Conservation (phyloP, 2,888 invertebrate genomes). For the Coleophora deauratella region DNA sequence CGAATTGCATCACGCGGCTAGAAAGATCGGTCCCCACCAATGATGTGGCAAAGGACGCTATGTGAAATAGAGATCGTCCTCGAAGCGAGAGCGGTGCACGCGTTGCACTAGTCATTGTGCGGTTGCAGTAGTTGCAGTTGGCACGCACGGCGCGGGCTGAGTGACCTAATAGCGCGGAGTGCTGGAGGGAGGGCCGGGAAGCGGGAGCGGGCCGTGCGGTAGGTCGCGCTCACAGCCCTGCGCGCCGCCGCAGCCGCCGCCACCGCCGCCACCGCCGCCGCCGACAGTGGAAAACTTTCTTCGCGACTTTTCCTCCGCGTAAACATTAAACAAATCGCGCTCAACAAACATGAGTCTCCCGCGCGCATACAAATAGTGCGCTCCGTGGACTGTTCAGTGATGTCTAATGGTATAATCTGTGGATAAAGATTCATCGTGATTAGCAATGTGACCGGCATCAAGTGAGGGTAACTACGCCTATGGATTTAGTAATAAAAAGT, state of each 20-base stretch:
- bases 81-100: slow-evolving; percentile 70
- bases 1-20: slow-evolving; percentile 65
- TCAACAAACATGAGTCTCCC: not conserved
- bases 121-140: slow-evolving; percentile 69
- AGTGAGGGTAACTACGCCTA: slow-evolving; percentile 58
- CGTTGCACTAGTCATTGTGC: slow-evolving; percentile 69
- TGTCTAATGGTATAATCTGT: slow-evolving; percentile 33
- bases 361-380: not conserved
- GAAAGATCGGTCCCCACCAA: slow-evolving; percentile 72
- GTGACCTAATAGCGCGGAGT: slow-evolving; percentile 60
- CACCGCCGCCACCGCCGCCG: slow-evolving; percentile 35
- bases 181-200: slow-evolving; percentile 73
- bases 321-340: slow-evolving; percentile 55
- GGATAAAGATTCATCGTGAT: slow-evolving; percentile 22
- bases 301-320: slow-evolving; percentile 65
- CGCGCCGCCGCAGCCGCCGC: slow-evolving; percentile 45
- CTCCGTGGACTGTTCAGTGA: slow-evolving; percentile 16
- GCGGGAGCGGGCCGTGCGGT: slow-evolving; percentile 66
- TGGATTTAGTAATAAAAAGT: slow-evolving; percentile 71
- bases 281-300: slow-evolving; percentile 68
- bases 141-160: slow-evolving; percentile 63
- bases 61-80: slow-evolving; percentile 73
- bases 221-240: slow-evolving; percentile 71
- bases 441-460: slow-evolving; percentile 49
- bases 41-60: slow-evolving; percentile 67